A percentile compares a stretch with the other conserved stretches of the same genome.
These are phyloP conservation scores for Turritopsis rubra DNA, from an alignment of 30 jellyfish, hydroid and myxozoan species.

Conservation along the genomic window DNA sequence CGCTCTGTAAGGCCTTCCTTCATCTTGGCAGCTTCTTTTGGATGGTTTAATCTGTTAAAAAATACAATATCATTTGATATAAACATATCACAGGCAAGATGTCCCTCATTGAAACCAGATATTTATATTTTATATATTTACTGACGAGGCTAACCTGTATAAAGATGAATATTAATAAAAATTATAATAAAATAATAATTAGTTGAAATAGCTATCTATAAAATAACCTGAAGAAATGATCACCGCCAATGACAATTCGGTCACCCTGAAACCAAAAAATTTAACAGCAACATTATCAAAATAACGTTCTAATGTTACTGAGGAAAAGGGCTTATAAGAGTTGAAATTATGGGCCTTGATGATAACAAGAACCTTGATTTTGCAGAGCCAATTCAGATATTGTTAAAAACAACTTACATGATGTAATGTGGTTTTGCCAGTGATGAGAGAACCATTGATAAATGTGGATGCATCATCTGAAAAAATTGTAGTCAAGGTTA, in stretches of 20 bases:
- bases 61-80: background rate
- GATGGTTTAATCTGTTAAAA: constrained; percentile 25
- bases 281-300: no score
- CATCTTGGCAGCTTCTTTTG: constrained; percentile 18
- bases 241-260: constrained; percentile 80
- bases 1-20: constrained; percentile 28
- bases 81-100: no score
- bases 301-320: background rate
- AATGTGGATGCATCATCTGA: constrained; percentile 73
- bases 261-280: constrained; percentile 71
- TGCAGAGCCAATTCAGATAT: no score
- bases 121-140: no score
- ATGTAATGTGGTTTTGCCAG: constrained; percentile 35
- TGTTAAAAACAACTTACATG: constrained; percentile 49
- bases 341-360: no score
- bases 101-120: no score
- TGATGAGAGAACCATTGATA: constrained; percentile 67
- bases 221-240: constrained; percentile 76
- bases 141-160: no score
- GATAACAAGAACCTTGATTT: background rate
- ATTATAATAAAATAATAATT: background rate
- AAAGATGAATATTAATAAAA: background rate
- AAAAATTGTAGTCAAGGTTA: no score
- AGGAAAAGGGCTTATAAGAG: background rate
- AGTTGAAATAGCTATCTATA: background rate